Evolutionary conservation across 2,888 invertebrate genomes (phyloP).

Genomic region (Ceraclea dissimilis): DNA sequence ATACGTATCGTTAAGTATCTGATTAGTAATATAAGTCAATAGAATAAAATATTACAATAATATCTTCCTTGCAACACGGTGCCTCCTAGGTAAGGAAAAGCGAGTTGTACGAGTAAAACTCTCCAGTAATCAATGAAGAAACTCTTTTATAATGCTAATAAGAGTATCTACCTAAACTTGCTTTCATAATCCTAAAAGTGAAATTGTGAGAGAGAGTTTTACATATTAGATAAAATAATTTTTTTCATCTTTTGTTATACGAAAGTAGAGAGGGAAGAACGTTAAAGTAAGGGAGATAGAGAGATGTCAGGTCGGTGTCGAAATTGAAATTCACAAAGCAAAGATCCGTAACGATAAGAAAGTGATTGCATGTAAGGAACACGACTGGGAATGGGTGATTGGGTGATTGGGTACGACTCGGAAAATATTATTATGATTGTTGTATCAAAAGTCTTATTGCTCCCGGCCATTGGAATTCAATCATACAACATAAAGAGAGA

Average conservation of each 20-base stretch:
- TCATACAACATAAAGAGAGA: constrained; percentile 10
- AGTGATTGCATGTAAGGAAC: neutral
- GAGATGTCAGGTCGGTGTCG: constrained; percentile 4
- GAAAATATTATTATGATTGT: constrained; percentile 17
- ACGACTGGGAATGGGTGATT: neutral
- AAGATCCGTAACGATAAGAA: constrained; percentile 22
- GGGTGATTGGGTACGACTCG: constrained; percentile 18
- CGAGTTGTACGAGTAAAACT: too few species aligned
- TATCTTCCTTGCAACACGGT: too few species aligned
- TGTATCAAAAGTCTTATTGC: neutral
- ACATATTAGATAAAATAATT: neutral
- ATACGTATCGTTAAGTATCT: too few species aligned
- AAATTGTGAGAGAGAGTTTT: too few species aligned
- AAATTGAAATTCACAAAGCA: constrained; percentile 24
- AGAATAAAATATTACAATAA: too few species aligned
- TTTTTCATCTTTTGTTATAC: neutral
- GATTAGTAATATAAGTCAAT: too few species aligned
- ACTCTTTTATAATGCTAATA: too few species aligned
- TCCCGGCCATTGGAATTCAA: constrained; percentile 24
- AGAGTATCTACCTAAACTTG: too few species aligned
- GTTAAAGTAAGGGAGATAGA: neutral
- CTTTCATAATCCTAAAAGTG: too few species aligned
- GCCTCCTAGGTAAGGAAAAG: too few species aligned
- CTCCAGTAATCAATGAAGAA: too few species aligned
- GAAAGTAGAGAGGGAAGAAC: neutral